phyloP scores from a whole-genome alignment of 1,140 invertebrate species.

The Drosophila pseudoobscura region DNA sequence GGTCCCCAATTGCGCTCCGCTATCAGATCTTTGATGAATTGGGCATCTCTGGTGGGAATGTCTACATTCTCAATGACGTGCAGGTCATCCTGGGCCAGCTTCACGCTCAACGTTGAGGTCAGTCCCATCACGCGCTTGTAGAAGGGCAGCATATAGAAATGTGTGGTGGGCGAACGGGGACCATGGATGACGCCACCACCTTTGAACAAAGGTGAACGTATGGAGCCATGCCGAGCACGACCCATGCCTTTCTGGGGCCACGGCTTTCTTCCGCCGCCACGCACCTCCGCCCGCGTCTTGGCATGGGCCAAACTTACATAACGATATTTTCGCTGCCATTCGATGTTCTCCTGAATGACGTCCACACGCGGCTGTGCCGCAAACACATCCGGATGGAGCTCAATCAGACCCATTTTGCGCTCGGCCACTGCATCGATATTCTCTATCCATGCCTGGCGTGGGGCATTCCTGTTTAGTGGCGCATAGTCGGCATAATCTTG shows the following conservation, averaged over 20 bases:
- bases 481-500: conserved; percentile 52
- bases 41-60: conserved; percentile 91
- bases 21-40: conserved; percentile 91
- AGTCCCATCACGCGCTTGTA: conserved; percentile 90
- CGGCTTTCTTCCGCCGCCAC: conserved; percentile 94
- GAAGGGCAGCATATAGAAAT: conserved; percentile 97
- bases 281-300: conserved; percentile 91
- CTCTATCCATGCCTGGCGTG: conserved; percentile 95
- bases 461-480: conserved; percentile 52
- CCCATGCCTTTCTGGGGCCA: conserved; percentile 98
- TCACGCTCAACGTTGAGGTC: conserved; percentile 92
- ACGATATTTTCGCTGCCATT: conserved; percentile 94
- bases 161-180: conserved; percentile 92
- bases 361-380: conserved; percentile 93
- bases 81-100: conserved; percentile 97
- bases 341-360: conserved; percentile 93
- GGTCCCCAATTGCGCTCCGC: conserved; percentile 96
- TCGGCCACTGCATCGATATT: conserved; percentile 92
- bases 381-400: conserved; percentile 95
- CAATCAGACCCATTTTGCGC: conserved; percentile 92
- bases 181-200: conserved; percentile 94
- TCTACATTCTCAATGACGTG: conserved; percentile 95
- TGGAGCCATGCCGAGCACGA: conserved; percentile 94
- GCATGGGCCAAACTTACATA: conserved; percentile 90
- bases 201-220: conserved; percentile 92